These are phyloP conservation scores for Himalopsyche tibetana DNA, from an alignment of 2,888 invertebrate genomes.

Conservation along the genomic window DNA sequence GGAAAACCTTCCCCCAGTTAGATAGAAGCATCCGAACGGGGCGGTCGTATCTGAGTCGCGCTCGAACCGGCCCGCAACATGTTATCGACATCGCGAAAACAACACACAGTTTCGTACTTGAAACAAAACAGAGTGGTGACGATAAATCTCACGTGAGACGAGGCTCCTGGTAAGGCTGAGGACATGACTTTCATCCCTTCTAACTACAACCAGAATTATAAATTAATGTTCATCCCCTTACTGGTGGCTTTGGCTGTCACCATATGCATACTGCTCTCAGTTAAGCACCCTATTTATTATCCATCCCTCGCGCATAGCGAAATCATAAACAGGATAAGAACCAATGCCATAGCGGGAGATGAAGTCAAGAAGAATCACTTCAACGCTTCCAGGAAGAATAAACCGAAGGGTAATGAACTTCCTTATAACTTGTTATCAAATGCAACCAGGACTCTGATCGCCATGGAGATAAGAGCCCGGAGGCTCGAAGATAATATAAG, in stretches of 20 bases:
- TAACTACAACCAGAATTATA: slow-evolving; percentile 64
- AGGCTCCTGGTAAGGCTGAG: slow-evolving; percentile 41
- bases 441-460: slow-evolving; percentile 78
- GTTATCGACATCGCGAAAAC: slow-evolving; percentile 56
- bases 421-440: slow-evolving; percentile 77
- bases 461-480: slow-evolving; percentile 78
- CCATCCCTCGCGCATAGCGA: slow-evolving; percentile 61
- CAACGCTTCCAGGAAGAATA: slow-evolving; percentile 50
- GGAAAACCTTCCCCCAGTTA: slow-evolving; percentile 63
- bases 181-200: slow-evolving; percentile 65
- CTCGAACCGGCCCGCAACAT: slow-evolving; percentile 52
- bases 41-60: slow-evolving; percentile 54
- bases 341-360: slow-evolving; percentile 56
- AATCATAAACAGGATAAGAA: slow-evolving; percentile 61
- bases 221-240: slow-evolving; percentile 64
- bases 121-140: not conserved
- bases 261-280: slow-evolving; percentile 64
- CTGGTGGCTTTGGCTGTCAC: slow-evolving; percentile 63
- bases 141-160: slow-evolving; percentile 51
- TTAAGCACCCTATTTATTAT: slow-evolving; percentile 64
- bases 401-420: slow-evolving; percentile 76
- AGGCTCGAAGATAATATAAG: slow-evolving; percentile 78
- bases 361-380: slow-evolving; percentile 57
- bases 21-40: slow-evolving; percentile 51
- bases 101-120: slow-evolving; percentile 29